A percentile compares a stretch with the other conserved stretches of the same genome.
These are phyloP conservation scores for Tanytarsus gracilentus DNA, from an alignment of 2,888 invertebrate genomes.

Conservation along the genomic window DNA sequence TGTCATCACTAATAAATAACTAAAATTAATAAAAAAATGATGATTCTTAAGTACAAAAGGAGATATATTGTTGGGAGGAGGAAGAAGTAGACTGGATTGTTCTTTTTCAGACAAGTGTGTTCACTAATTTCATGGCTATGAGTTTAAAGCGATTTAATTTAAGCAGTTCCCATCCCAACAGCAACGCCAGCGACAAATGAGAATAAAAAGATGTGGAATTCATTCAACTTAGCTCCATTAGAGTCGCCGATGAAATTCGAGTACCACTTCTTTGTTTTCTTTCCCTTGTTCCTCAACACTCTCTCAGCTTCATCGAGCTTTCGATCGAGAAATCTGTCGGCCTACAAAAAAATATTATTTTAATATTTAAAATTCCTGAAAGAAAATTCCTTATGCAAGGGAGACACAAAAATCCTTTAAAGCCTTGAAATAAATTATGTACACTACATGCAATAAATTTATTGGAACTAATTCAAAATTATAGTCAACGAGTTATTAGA, in stretches of 20 bases:
- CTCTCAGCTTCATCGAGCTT: conserved; percentile 74
- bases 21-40: too few species aligned
- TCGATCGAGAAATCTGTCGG: conserved; percentile 71
- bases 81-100: not conserved
- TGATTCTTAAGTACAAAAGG: not conserved
- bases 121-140: not conserved
- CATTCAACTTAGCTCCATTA: conserved; percentile 55
- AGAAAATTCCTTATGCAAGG: not conserved
- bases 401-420: too few species aligned
- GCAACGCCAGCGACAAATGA: conserved; percentile 75
- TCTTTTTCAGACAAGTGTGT: not conserved
- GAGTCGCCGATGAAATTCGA: conserved; percentile 56
- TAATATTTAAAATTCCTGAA: not conserved
- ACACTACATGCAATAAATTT: too few species aligned
- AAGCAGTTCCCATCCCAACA: conserved; percentile 48
- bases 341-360: conserved; percentile 46
- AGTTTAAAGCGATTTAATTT: conserved; percentile 32
- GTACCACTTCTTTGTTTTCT: conserved; percentile 68
- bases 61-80: too few species aligned
- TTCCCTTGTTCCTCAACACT: conserved; percentile 58
- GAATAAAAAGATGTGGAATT: conserved; percentile 68
- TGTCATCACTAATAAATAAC: too few species aligned
- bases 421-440: too few species aligned
- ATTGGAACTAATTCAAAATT: too few species aligned
- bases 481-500: too few species aligned